Conservation (phyloP, 2,888 invertebrate genomes). For the Noctua comes region DNA sequence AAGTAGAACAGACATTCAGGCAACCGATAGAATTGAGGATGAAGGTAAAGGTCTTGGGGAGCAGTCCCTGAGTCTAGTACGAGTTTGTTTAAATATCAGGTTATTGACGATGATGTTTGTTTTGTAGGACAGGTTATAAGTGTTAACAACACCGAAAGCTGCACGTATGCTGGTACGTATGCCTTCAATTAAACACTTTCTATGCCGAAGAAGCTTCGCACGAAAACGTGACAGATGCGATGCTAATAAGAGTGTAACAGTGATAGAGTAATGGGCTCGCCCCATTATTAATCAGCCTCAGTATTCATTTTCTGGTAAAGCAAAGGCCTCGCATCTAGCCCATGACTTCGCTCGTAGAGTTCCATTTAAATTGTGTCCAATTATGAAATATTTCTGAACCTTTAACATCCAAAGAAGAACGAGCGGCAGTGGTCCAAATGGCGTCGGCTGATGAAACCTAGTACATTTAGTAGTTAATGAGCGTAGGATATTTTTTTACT, state of each 20-base stretch:
- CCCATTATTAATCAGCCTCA: not conserved
- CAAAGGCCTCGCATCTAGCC: not conserved
- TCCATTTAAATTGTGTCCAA: conserved; percentile 2
- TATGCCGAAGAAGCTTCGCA: not conserved
- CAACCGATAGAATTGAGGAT: conserved; percentile 75
- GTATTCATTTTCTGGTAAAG: not conserved
- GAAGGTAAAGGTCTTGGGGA: conserved; percentile 75
- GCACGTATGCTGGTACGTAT: conserved; percentile 84
- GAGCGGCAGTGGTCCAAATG: not conserved
- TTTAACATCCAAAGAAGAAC: not conserved
- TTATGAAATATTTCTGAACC: not conserved
- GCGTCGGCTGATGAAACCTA: not conserved
- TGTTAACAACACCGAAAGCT: conserved; percentile 78
- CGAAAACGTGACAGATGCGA: conserved; percentile 1
- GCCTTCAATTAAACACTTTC: conserved; percentile 22
- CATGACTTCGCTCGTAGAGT: not conserved
- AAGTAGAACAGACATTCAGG: conserved; percentile 78
- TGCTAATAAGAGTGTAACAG: not conserved
- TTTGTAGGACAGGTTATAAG: conserved; percentile 79
- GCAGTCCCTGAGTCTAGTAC: conserved; percentile 1
- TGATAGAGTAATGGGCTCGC: not conserved
- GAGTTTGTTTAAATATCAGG: conserved; percentile 36
- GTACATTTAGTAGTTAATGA: not conserved
- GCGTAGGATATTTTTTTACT: not conserved
- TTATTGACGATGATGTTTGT: conserved; percentile 64